Evolutionary conservation across 2,888 invertebrate genomes (phyloP), one percentile per base, ranked within the genome.

Genomic region (Drosophila hamatofila): DNA sequence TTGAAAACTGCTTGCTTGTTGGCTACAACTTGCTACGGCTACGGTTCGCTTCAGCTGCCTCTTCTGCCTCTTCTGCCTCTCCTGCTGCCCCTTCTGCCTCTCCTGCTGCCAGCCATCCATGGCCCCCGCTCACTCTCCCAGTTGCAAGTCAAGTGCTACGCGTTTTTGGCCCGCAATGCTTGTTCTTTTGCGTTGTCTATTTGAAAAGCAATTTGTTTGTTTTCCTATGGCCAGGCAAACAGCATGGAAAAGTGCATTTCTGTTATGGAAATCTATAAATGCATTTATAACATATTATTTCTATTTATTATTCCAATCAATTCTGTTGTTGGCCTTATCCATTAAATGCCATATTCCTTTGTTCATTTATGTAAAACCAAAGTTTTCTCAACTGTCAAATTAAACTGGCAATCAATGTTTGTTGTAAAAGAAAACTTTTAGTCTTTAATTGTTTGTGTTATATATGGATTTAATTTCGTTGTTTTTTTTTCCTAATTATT

Each of bases 171-270:
- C 54, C 55, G 8, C 55, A 48, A 64, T 63, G 55, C 44, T 46
- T 35, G 49, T 62, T 42, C 21, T 57, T 21, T 63, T 55, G 41
- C 60, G 48, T 60, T 74, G 73, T 67, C 59, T 59, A 68, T 78
- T 73, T 68, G 78, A 75, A 85, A 75, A 72, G 65, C 76, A 76
- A 77, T 88, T 83, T 84, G 83, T 85, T 85, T 85, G 87, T 88
- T 88, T 78, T 82, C 35, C 69, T 66, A 2, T 52, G 44, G 52
- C n/a, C 46, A 46, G 52, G 18, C 46, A 25, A 70, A 59, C 63
- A 63, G 66, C 62, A 46, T 55, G 65, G 69, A 72, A 88, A 85
- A 83, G 88, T 84, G 89, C 81, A 84, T 81, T 84, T 86, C 21
- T 79, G 81, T 77, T 88, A 73, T 80, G 75, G 81, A 78, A 80